phyloP scores from a whole-genome alignment of 1,140 invertebrate genomes.

The Plectrocnemia conspersa region DNA sequence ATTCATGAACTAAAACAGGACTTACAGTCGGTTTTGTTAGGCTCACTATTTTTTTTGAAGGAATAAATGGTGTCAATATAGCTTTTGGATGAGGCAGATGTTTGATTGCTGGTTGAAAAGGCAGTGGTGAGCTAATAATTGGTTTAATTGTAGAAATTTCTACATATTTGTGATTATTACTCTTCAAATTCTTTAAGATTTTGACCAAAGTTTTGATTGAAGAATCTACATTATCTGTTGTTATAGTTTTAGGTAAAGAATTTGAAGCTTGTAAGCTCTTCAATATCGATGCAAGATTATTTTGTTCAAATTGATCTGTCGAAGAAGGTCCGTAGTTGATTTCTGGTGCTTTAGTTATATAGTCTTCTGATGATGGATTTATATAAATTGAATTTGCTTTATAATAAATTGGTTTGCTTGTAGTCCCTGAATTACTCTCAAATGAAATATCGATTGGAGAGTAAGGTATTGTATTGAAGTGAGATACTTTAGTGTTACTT shows the following conservation, averaged over 20 bases:
- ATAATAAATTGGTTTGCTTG: no score
- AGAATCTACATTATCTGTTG: constrained; percentile 68
- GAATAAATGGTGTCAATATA: no score
- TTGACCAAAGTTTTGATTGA: constrained; percentile 71
- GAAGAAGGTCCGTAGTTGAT: constrained; percentile 30
- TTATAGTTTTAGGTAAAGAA: constrained; percentile 67
- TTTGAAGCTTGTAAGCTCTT: constrained; percentile 67
- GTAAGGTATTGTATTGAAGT: constrained; percentile 19
- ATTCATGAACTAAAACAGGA: constrained; percentile 24
- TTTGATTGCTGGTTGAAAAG: constrained; percentile 39
- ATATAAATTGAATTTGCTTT: no score
- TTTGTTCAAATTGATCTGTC: constrained; percentile 34
- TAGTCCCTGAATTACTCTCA: no score
- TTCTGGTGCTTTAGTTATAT: constrained; percentile 10
- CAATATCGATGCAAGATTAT: constrained; percentile 50
- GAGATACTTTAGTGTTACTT: background rate
- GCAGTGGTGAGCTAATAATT: constrained; percentile 41
- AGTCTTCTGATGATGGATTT: constrained; percentile 21
- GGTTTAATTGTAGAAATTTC: constrained; percentile 23
- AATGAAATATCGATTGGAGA: no score
- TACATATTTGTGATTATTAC: constrained; percentile 45
- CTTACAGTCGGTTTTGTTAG: constrained; percentile 36
- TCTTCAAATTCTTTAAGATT: constrained; percentile 63
- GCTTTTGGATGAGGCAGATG: constrained; percentile 24
- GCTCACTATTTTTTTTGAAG: no score